Percentiles rank a stretch among this genome's conserved stretches.
These are phyloP conservation scores for Leucopsar rothschildi DNA, from an alignment of 2,113 vertebrate genomes.

Conservation along the genomic window DNA sequence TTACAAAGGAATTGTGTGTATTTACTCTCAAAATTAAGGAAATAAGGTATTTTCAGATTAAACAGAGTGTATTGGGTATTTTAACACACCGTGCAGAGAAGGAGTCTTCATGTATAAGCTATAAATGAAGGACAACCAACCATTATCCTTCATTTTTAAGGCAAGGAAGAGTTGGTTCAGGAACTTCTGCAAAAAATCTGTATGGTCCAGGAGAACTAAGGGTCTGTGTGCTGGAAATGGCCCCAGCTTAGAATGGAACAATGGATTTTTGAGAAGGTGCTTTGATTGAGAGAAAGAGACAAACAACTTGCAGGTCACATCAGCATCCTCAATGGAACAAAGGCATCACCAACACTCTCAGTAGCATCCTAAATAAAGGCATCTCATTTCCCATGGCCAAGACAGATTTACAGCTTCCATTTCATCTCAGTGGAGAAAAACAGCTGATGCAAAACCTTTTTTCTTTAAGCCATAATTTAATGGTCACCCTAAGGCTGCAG, in stretches of 20 bases:
- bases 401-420: slow-evolving; percentile 58
- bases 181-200: background rate
- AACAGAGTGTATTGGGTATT: background rate
- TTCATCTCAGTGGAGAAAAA: slow-evolving; percentile 37
- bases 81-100: background rate
- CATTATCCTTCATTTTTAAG: background rate
- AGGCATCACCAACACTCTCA: background rate
- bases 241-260: background rate
- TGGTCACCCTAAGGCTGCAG: slow-evolving; percentile 23
- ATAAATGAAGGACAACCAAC: background rate
- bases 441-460: slow-evolving; percentile 43
- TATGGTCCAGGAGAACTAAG: background rate
- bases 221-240: background rate
- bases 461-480: slow-evolving; percentile 51
- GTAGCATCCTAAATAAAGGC: slow-evolving; percentile 49
- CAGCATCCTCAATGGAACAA: background rate
- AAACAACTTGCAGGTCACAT: background rate
- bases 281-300: background rate
- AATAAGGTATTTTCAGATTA: background rate
- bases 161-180: background rate
- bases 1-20: background rate
- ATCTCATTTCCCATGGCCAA: slow-evolving; percentile 22
- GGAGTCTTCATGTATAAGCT: background rate
- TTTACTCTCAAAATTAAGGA: background rate
- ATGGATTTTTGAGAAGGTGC: background rate